phyloP scores from a whole-genome alignment of 1,140 invertebrate genomes.

The Calephelis virginiensis region DNA sequence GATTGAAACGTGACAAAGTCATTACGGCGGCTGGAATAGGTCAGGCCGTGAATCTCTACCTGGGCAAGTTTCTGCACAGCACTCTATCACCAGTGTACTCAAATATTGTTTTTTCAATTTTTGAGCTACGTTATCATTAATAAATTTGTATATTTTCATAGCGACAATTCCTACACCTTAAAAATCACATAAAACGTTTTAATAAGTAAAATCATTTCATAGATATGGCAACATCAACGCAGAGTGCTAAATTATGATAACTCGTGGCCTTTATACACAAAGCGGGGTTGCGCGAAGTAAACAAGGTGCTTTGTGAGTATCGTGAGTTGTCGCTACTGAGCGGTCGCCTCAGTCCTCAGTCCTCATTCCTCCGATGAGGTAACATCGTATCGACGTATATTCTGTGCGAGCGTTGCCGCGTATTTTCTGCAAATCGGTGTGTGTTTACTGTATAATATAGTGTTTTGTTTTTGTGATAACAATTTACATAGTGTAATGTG shows the following conservation, averaged over 20 bases:
- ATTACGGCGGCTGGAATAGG: too few species aligned
- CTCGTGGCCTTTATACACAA: neutral
- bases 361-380: slow-evolving; percentile 27
- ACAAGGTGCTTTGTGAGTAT: slow-evolving; percentile 14
- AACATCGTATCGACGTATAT: slow-evolving; percentile 26
- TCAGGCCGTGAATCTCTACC: too few species aligned
- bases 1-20: too few species aligned
- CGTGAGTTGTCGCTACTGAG: slow-evolving; percentile 18
- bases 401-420: slow-evolving; percentile 21
- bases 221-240: slow-evolving; percentile 28
- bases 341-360: neutral
- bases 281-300: slow-evolving; percentile 21
- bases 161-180: too few species aligned
- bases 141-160: too few species aligned
- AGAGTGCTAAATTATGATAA: slow-evolving; percentile 22
- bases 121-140: too few species aligned
- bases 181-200: slow-evolving; percentile 21
- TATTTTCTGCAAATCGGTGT: slow-evolving; percentile 17
- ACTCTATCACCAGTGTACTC: too few species aligned
- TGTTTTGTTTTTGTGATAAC: slow-evolving; percentile 37
- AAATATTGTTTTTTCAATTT: too few species aligned
- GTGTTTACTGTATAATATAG: slow-evolving; percentile 30
- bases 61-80: too few species aligned
- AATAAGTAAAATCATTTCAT: slow-evolving; percentile 26
- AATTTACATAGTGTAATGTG: slow-evolving; percentile 54